A percentile compares a stretch with the other conserved stretches of the same genome.
Conservation (phyloP, 1,140 invertebrate genomes). For the Papilio polytes region DNA sequence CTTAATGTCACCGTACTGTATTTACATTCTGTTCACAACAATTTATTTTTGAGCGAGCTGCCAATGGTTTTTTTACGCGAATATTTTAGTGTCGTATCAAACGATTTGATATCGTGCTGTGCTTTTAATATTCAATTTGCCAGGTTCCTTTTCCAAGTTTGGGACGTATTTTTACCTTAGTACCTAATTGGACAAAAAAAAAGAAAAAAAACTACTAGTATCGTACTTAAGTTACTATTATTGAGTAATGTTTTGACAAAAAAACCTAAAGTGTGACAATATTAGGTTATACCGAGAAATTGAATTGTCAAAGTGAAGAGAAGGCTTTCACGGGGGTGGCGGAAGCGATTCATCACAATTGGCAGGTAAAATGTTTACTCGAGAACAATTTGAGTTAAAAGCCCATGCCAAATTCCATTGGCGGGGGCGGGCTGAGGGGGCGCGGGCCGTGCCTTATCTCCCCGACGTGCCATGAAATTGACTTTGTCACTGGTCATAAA, state of each 20-base stretch:
- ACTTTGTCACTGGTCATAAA: conserved; percentile 81
- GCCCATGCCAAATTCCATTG: conserved; percentile 75
- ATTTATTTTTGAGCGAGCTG: conserved; percentile 23
- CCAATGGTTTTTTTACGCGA: conserved; percentile 1
- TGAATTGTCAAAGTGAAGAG: conserved; percentile 69
- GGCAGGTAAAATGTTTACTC: conserved; percentile 78
- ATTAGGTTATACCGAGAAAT: conserved; percentile 57
- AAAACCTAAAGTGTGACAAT: conserved; percentile 37
- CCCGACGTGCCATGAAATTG: conserved; percentile 70
- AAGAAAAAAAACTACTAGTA: not conserved
- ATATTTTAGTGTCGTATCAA: not conserved
- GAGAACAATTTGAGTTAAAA: conserved; percentile 78
- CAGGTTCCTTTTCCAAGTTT: not conserved
- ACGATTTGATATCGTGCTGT: not conserved
- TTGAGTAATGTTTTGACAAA: conserved; percentile 22
- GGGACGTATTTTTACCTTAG: not conserved
- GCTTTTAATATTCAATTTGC: not conserved
- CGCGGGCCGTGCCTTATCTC: conserved; percentile 59
- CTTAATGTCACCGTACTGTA: not conserved
- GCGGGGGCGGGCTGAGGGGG: conserved; percentile 52
- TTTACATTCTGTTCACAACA: conserved; percentile 11
- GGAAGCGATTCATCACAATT: conserved; percentile 76
- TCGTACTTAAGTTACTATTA: not conserved
- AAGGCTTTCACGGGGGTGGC: conserved; percentile 52
- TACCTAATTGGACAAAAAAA: not conserved